These are phyloP conservation scores for Erythrocebus patas DNA, from an alignment of 2,113 vertebrate genomes.

Conservation along the genomic window DNA sequence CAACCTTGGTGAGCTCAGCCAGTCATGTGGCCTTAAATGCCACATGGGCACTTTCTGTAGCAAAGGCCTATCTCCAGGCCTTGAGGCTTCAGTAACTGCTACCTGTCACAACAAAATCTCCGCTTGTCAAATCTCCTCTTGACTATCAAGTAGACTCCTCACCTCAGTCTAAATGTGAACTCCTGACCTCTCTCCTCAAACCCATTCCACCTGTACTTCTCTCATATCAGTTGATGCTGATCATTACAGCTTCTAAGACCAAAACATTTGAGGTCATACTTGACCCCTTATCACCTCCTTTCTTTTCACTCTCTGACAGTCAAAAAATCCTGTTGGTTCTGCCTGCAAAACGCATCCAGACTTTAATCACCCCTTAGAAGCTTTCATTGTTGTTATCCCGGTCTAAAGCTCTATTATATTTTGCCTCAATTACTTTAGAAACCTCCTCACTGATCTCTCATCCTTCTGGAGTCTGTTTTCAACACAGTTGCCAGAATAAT, in stretches of 20 bases:
- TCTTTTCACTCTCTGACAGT: neutral
- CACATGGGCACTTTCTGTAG: neutral
- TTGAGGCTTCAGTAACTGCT: neutral
- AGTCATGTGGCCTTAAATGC: neutral
- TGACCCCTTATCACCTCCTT: rapidly evolving
- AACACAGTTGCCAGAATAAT: neutral
- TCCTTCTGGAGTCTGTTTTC: neutral
- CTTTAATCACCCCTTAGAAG: neutral
- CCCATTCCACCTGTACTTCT: neutral
- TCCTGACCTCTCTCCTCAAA: neutral
- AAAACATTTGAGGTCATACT: rapidly evolving
- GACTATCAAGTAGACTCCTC: neutral
- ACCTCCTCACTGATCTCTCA: too few species aligned
- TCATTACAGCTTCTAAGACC: neutral
- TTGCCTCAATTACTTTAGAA: neutral
- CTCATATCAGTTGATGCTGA: rapidly evolving
- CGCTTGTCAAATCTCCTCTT: neutral
- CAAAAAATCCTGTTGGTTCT: neutral
- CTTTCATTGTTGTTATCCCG: too few species aligned
- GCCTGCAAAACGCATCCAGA: neutral
- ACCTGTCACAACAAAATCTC: neutral
- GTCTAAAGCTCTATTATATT: neutral
- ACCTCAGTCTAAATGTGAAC: neutral
- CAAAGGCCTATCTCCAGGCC: neutral
- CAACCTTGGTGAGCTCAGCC: neutral